These are phyloP conservation scores for Eunapius fragilis DNA, from an alignment of 37 sponge, comb jelly and placozoan genomes.

Conservation along the genomic window DNA sequence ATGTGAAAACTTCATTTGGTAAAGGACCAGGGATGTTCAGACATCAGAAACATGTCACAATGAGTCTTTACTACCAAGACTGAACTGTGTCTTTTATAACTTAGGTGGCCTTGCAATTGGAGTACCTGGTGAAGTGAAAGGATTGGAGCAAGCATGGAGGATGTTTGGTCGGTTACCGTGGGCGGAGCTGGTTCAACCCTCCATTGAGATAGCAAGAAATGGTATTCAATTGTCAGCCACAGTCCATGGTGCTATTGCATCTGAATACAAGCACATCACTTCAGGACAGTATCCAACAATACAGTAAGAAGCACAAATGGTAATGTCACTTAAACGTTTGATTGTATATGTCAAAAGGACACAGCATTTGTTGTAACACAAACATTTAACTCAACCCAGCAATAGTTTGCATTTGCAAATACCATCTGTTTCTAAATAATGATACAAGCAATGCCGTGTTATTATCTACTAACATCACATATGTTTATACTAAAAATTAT, in stretches of 20 bases:
- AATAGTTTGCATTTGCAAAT: neutral
- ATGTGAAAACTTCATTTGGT: too few relatives aligned
- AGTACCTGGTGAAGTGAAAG: conserved; percentile 84
- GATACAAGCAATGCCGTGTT: too few relatives aligned
- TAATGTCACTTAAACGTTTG: conserved; percentile 5
- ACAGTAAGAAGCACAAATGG: conserved; percentile 7
- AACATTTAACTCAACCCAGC: too few relatives aligned
- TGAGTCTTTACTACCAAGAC: too few relatives aligned
- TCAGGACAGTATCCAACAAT: conserved; percentile 41
- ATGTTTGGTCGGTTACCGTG: conserved; percentile 68
- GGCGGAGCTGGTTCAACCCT: conserved; percentile 76
- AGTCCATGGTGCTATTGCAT: conserved; percentile 59
- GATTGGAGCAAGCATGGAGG: conserved; percentile 58
- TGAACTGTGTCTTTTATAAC: neutral
- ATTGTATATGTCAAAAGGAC: neutral
- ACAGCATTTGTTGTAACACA: too few relatives aligned
- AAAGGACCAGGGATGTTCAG: too few relatives aligned
- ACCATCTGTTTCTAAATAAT: too few relatives aligned
- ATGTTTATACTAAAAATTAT: too few relatives aligned
- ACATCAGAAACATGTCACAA: too few relatives aligned
- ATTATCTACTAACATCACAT: too few relatives aligned
- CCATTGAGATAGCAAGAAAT: conserved; percentile 70
- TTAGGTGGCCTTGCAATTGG: conserved; percentile 82
- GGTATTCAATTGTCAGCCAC: conserved; percentile 69
- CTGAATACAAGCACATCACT: conserved; percentile 13